Evolutionary conservation across 2,113 vertebrate species (phyloP).

Genomic region (Strigops habroptila): DNA sequence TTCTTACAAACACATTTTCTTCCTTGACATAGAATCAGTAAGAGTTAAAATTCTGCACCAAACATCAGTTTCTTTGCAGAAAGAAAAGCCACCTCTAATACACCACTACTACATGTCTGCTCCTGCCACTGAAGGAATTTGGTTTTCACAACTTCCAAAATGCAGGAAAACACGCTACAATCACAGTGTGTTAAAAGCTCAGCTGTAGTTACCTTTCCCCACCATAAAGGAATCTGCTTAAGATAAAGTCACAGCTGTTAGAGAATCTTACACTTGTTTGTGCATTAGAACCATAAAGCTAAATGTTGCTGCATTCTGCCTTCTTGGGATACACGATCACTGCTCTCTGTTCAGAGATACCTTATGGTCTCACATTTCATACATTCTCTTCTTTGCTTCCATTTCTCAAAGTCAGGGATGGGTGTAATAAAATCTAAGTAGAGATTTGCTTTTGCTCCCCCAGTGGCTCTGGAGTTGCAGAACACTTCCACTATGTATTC

Average conservation of each 20-base stretch:
- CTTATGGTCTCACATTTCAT: background rate
- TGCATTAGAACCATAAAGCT: background rate
- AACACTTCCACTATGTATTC: background rate
- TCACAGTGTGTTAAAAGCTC: background rate
- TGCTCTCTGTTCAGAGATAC: background rate
- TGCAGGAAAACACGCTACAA: background rate
- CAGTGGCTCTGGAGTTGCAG: background rate
- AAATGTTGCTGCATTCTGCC: background rate
- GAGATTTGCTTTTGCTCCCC: background rate
- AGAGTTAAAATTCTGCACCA: background rate
- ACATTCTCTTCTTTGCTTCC: background rate
- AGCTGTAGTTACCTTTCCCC: background rate
- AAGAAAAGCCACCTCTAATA: background rate
- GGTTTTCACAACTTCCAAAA: background rate
- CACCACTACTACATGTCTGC: background rate
- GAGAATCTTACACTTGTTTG: background rate
- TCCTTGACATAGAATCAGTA: background rate
- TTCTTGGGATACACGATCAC: fast-evolving
- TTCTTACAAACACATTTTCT: background rate
- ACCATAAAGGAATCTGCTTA: background rate
- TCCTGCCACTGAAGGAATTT: background rate
- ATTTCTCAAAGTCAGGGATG: background rate
- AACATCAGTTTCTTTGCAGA: background rate
- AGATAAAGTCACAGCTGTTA: background rate
- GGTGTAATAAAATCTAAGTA: background rate